phyloP scores from a whole-genome alignment of 2,888 invertebrate genomes.

The Troides helena region DNA sequence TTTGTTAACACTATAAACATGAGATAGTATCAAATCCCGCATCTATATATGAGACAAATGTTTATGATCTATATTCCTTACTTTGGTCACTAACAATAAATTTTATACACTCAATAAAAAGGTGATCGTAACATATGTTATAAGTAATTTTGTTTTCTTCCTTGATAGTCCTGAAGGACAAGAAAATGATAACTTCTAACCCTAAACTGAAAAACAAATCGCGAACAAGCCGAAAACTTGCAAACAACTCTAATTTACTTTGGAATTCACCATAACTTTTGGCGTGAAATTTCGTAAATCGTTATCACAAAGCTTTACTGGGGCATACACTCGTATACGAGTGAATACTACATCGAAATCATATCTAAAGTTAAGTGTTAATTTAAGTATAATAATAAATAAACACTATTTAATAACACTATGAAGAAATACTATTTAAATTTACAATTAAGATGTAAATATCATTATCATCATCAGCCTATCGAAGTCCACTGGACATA shows the following conservation, averaged over 20 bases:
- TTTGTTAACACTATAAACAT: too few species aligned
- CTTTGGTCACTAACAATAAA: neutral
- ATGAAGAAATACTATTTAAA: too few species aligned
- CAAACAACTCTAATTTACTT: constrained; percentile 18
- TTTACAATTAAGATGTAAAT: too few species aligned
- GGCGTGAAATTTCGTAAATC: constrained; percentile 12
- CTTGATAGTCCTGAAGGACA: neutral
- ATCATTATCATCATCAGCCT: too few species aligned
- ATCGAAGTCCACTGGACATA: too few species aligned
- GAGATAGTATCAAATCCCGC: too few species aligned
- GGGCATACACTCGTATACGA: neutral
- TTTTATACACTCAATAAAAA: neutral
- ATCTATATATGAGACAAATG: too few species aligned
- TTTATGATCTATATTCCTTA: too few species aligned
- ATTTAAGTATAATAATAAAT: neutral
- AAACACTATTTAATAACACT: too few species aligned
- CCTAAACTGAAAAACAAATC: constrained; percentile 12
- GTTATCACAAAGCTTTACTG: neutral
- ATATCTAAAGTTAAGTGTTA: neutral
- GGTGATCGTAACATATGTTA: neutral
- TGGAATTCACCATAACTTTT: constrained; percentile 17
- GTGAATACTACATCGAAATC: neutral
- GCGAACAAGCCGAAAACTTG: constrained; percentile 10
- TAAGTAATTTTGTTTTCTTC: neutral
- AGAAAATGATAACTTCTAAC: constrained; percentile 26